Base-by-base conservation (phyloP, 2,797 vertebrate genomes). In the Schizopygopsis malacanthus region DNA sequence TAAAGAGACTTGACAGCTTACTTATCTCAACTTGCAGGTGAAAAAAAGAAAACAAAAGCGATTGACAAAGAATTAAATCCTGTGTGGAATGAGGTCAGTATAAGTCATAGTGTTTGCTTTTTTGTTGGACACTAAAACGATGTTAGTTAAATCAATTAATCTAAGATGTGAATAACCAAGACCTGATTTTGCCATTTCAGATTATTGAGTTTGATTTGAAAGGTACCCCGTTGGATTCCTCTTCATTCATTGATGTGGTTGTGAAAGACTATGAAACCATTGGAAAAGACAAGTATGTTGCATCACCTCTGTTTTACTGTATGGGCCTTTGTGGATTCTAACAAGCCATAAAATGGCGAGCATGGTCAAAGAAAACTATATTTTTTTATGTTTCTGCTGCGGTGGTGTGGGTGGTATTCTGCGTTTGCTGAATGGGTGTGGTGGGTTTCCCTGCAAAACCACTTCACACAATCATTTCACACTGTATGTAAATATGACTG, bases 201-300 rank as follows among this genome's bases (percentile, higher is more conserved):
- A 94, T 96, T 83, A 92, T 99, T 92, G 96, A 97, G 91, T 99
- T 99, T 94, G 97, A 99, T 91, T 93, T 99, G 89, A 97, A 96
- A 91, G 97, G 96, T 79, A 92, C 93, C 56, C 78, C 96, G 2
- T 87, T 99, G 93, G 97, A 98, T 92, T 90, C 93, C 61, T 97
- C 97, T 2, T 97, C 98, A 28, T 96, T 96, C 71, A 94, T 99
- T 86, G 94, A 93, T 4, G 93, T 98, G 86, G 87, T 96, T 77
- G 97, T 99, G 86, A 99, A 99, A 93, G 98, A 99, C 91, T 98
- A 97, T 70, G 98, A 99, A 94, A 99, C 97, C 59, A 97, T 99
- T 82, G 98, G 98, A 91, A 97, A 98, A 94, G 96, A 99, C 94
- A 99, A 98, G 98, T 99, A 97, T 78, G 97, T 95, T 37, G 15